Conservation (phyloP, 2,888 invertebrate species). For the Drepanosiphum platanoidis region DNA sequence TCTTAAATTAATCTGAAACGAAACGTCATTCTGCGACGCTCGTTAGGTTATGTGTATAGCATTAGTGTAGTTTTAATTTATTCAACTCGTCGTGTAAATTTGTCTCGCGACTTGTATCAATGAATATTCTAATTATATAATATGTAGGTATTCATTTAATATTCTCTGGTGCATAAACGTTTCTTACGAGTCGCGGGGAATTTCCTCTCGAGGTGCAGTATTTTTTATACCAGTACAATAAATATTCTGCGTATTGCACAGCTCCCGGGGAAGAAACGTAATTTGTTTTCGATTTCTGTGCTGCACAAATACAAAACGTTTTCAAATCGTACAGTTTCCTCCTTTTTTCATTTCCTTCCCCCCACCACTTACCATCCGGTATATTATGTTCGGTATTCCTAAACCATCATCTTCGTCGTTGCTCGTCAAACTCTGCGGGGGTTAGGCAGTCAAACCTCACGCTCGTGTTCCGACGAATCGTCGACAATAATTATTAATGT, state of each 20-base stretch:
- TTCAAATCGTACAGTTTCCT: too few species aligned
- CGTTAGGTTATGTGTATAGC: conserved; percentile 1
- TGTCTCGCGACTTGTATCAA: not conserved
- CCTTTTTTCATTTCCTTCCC: too few species aligned
- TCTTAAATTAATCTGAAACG: conserved; percentile 16
- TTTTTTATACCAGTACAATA: not conserved
- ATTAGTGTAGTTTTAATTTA: conserved; percentile 9
- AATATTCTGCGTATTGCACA: not conserved
- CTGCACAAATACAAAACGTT: too few species aligned
- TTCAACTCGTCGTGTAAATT: not conserved
- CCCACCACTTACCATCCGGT: too few species aligned
- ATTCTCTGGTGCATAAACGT: not conserved
- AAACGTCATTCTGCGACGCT: not conserved
- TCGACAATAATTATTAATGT: not conserved
- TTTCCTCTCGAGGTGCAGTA: not conserved
- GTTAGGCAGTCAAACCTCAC: not conserved
- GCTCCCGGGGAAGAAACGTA: not conserved
- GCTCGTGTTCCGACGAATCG: not conserved
- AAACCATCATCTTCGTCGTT: too few species aligned
- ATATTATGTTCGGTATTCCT: too few species aligned
- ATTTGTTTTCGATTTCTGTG: not conserved
- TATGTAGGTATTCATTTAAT: not conserved
- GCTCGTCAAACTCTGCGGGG: not conserved
- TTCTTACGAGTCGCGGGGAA: not conserved
- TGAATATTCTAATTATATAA: not conserved